Conservation (phyloP, 2,888 invertebrate genomes). For the Timema cristinae region DNA sequence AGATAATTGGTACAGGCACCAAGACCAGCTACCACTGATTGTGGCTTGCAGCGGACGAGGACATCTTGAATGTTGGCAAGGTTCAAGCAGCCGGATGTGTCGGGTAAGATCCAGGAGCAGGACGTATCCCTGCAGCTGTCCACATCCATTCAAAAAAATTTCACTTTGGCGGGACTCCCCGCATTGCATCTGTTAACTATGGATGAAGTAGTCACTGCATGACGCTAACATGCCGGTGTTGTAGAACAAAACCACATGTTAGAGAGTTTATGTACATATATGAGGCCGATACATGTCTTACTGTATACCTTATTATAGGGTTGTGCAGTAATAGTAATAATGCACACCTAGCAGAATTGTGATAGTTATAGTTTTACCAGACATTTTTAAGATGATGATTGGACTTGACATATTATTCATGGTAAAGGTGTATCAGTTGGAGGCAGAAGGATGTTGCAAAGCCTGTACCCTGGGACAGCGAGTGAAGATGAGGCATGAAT, state of each 20-base stretch:
- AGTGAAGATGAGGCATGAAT: no score
- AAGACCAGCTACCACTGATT: slow-evolving; percentile 62
- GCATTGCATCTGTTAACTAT: slow-evolving; percentile 71
- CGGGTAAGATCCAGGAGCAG: slow-evolving; percentile 63
- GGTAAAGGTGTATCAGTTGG: no score
- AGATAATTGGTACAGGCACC: slow-evolving; percentile 63
- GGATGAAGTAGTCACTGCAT: slow-evolving; percentile 69
- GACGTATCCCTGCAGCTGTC: slow-evolving; percentile 60
- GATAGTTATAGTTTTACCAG: no score
- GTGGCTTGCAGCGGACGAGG: slow-evolving; percentile 64
- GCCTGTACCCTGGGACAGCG: no score
- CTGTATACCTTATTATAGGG: no score
- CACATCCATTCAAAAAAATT: slow-evolving; percentile 61
- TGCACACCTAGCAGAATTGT: no score
- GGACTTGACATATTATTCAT: no score
- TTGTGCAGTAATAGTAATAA: no score
- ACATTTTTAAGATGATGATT: no score
- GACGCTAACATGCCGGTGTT: slow-evolving; percentile 65
- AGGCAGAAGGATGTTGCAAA: no score
- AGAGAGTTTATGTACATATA: not conserved
- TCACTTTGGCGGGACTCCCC: slow-evolving; percentile 61
- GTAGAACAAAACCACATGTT: slow-evolving; percentile 29
- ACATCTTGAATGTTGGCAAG: slow-evolving; percentile 63
- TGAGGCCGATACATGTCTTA: no score
- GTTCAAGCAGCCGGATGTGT: slow-evolving; percentile 60